These are phyloP conservation scores for Cheilosia vulpina DNA, from an alignment of 2,888 invertebrate genomes.

Conservation along the genomic window DNA sequence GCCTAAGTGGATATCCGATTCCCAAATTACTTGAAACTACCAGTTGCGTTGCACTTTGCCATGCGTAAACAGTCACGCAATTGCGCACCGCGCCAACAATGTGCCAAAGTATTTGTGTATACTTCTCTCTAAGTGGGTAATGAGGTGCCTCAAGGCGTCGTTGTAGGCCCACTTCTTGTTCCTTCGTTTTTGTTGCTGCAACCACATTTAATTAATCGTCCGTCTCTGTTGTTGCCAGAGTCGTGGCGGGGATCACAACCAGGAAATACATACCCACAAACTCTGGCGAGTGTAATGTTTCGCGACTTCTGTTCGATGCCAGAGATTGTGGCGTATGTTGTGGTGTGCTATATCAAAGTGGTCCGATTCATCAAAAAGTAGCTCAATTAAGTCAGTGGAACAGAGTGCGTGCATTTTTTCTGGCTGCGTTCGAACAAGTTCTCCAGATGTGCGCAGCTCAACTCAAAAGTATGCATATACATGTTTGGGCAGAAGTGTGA, in stretches of 20 bases:
- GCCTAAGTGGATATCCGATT: slow-evolving; percentile 47
- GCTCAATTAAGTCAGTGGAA: slow-evolving; percentile 42
- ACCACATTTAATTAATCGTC: slow-evolving; percentile 34
- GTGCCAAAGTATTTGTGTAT: slow-evolving; percentile 62
- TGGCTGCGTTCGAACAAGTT: slow-evolving; percentile 41
- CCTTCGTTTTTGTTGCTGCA: not conserved
- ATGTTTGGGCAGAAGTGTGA: slow-evolving; percentile 48
- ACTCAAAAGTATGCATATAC: slow-evolving; percentile 2
- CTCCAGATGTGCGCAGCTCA: slow-evolving; percentile 32
- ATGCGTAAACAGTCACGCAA: slow-evolving; percentile 55
- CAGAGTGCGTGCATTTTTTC: slow-evolving; percentile 31
- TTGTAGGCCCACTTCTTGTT: slow-evolving; percentile 32
- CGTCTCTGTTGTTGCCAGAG: not conserved
- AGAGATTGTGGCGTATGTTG: not conserved
- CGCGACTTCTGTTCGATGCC: slow-evolving; percentile 24
- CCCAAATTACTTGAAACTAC: slow-evolving; percentile 48
- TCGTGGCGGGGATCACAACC: not conserved
- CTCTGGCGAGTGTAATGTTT: slow-evolving; percentile 16
- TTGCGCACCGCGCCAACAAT: slow-evolving; percentile 47
- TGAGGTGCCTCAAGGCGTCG: slow-evolving; percentile 65
- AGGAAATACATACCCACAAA: slow-evolving; percentile 31
- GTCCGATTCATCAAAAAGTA: slow-evolving; percentile 55
- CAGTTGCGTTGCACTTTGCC: slow-evolving; percentile 25
- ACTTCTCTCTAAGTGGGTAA: slow-evolving; percentile 59
- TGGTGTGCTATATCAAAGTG: slow-evolving; percentile 27